Evolutionary conservation across 2,113 vertebrate genomes (phyloP), one percentile per base, ranked within the genome.

Genomic region (Pogonocichla stellata): DNA sequence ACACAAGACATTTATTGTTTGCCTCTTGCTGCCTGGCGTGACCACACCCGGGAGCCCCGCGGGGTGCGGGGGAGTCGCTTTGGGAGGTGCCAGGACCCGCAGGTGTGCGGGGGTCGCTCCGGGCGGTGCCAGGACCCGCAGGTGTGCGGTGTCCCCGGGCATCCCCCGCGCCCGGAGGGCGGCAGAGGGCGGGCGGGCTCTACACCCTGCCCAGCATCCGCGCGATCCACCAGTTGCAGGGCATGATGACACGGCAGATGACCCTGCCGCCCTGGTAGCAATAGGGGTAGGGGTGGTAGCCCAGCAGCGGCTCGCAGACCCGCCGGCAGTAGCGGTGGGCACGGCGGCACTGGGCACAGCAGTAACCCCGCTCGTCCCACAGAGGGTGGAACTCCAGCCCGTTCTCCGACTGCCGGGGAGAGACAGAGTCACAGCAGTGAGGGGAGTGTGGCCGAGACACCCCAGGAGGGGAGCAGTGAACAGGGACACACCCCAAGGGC

Each of bases 211-310:
- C 99, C 92, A 99, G 97, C 99, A 99, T 99, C 54, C 99, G 98
- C 1, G 99, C 99, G 11, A 99, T 98, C 99, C 99, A 99, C 99
- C 99, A 99, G 98, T 99, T 99, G 98, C 99, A 99, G 43, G 99
- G 99, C 99, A 99, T 99, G 95, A 99, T 98, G 82, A 99, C 93
- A 36, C 99, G 98, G 97, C 99, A 99, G 97, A 99, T 99, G 93
- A 99, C 99, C 34, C 98, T 96, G 24, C 99, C 99, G 36, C 99
- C 99, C 97, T 98, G 98, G 98, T 99, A 99, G 97, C 99, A 99
- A 97, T 99, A 99, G 1, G 99, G 99, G 97, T 99, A 99, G 0
- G 98, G 99, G 97, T 99, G 98, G 97, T 98, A 99, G 82, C 99
- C 99, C 45, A 98, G 97, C 78, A 99, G 98, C 34, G 99, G 99